phyloP scores from a whole-genome alignment of 30 jellyfish, hydroid and myxozoan species.

The Calvadosia cruxmelitensis region DNA sequence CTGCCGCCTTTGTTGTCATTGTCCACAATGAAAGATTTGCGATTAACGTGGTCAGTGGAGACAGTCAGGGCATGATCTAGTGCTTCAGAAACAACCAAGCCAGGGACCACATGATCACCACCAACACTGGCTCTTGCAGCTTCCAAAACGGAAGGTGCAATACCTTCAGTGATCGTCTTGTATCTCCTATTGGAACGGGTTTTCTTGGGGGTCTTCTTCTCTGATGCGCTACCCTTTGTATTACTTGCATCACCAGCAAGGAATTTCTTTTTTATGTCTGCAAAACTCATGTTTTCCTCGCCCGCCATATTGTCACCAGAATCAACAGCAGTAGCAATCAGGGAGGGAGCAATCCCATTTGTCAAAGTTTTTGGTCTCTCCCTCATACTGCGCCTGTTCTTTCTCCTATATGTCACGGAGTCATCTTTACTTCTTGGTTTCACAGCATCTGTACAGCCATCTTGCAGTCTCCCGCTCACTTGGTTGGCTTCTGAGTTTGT shows the following conservation, averaged over 20 bases:
- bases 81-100: background rate
- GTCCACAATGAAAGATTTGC: slow-evolving; percentile 78
- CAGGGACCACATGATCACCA: background rate
- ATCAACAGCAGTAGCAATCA: slow-evolving; percentile 23
- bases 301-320: slow-evolving; percentile 61
- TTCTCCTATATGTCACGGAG: slow-evolving; percentile 7
- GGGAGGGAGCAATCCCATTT: slow-evolving; percentile 66
- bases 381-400: slow-evolving; percentile 20
- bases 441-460: background rate
- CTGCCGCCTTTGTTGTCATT: slow-evolving; percentile 32
- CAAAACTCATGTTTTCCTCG: slow-evolving; percentile 54
- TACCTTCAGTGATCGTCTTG: slow-evolving; percentile 91
- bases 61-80: slow-evolving; percentile 62
- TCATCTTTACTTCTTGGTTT: slow-evolving; percentile 14
- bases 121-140: slow-evolving; percentile 47
- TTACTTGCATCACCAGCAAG: slow-evolving; percentile 30
- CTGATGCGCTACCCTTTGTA: background rate
- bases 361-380: slow-evolving; percentile 76
- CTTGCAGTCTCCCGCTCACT: background rate
- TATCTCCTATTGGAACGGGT: slow-evolving; percentile 69
- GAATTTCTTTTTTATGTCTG: slow-evolving; percentile 50
- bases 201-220: slow-evolving; percentile 22
- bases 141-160: slow-evolving; percentile 73
- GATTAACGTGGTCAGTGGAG: slow-evolving; percentile 58
- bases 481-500: background rate